Conservation (phyloP, 2,113 vertebrate genomes). For the Lepus europaeus region DNA sequence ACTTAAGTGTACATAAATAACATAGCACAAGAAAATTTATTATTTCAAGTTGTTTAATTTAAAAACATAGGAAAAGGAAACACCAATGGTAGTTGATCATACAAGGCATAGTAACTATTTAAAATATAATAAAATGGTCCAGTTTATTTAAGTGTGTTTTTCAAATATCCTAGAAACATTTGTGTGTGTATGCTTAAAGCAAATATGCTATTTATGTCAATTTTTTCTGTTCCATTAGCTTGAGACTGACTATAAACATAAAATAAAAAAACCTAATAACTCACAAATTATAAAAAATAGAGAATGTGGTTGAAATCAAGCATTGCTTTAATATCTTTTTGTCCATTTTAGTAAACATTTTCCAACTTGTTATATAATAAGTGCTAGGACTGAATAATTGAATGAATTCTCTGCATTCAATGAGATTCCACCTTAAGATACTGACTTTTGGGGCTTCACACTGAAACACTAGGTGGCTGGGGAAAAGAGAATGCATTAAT, state of each 20-base stretch:
- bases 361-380: neutral
- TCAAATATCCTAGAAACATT: neutral
- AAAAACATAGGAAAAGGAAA: neutral
- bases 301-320: neutral
- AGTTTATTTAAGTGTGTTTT: neutral
- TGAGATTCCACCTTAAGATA: neutral
- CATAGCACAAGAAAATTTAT: neutral
- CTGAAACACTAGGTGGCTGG: neutral
- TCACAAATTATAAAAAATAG: neutral
- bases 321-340: neutral
- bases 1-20: conserved; percentile 48
- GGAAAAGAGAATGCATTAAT: neutral
- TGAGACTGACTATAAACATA: conserved; percentile 30
- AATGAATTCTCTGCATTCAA: conserved; percentile 12
- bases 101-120: neutral
- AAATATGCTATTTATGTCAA: neutral
- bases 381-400: neutral
- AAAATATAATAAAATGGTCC: neutral
- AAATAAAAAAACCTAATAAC: neutral
- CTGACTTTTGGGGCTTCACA: neutral
- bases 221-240: neutral
- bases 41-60: neutral
- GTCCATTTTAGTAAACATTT: neutral
- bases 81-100: neutral
- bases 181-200: neutral